Conservation (phyloP, 2,797 vertebrate species). For the Cryptoprocta ferox region DNA sequence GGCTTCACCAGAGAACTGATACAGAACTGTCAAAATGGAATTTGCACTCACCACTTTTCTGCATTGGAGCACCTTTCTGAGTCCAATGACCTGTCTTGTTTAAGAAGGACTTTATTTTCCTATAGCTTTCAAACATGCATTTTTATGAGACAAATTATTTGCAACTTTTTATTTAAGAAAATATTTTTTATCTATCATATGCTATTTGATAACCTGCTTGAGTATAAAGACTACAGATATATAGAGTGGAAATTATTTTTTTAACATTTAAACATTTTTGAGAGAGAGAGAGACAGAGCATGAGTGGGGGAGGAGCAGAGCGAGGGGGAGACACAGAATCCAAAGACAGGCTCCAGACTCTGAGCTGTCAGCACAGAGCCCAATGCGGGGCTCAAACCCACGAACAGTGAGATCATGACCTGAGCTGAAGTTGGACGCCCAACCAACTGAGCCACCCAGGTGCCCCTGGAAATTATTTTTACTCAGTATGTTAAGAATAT, state of each 20-base stretch:
- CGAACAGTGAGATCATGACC: no score
- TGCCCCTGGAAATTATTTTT: neutral
- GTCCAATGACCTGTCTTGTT: neutral
- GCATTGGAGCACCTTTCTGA: neutral
- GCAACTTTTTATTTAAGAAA: neutral
- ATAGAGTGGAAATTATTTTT: neutral
- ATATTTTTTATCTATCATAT: neutral
- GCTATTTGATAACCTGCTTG: neutral
- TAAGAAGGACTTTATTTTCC: neutral
- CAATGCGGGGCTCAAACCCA: no score
- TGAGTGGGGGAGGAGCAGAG: no score
- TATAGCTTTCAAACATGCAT: neutral
- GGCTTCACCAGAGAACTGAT: neutral
- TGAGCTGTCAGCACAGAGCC: no score
- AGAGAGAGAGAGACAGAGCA: no score
- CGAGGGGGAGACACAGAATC: no score
- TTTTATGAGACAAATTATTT: neutral
- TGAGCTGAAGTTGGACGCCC: no score
- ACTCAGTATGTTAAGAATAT: neutral
- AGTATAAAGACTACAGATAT: neutral
- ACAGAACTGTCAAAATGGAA: neutral
- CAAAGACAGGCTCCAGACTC: no score
- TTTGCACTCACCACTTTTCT: neutral
- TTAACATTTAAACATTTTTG: no score
- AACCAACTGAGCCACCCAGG: no score